Evolutionary conservation across 2,797 vertebrate species (phyloP), one percentile per base, ranked within the genome.

Genomic region (Peromyscus nudipes): DNA sequence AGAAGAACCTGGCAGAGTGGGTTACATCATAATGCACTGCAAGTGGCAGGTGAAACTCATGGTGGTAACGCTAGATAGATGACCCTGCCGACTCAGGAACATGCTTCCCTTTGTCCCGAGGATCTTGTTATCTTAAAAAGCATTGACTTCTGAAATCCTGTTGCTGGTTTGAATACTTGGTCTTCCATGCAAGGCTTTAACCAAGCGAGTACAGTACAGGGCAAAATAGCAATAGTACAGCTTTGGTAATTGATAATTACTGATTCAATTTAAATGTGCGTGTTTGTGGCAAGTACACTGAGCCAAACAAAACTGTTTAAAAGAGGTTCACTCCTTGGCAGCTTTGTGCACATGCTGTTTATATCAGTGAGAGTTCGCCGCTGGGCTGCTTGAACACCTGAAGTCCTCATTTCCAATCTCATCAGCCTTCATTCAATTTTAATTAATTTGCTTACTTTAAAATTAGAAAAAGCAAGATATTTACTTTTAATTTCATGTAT

Each of bases 111-210:
- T 89, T 95, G 34, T 92, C 31, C 64, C 16, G 60, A 84, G 89
- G 19, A 67, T 17, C 13, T 91, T 62, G 31, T 10, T 83, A 8
- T 46, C 14, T 88, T 11, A 83, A 91, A 81, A 49, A n/a, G 55
- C 49, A 40, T 57, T 94, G 84, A 49, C 43, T 80, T 85, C 88
- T 92, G 82, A 86, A 55, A 34, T 79, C 65, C 37, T 79, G n/a
- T 14, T 79, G 73, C 31, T 95, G 46, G 91, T 76, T 94, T 94
- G 31, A 94, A 92, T 89, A 34, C 80, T 57, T 27, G 88, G 34
- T 71, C 55, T 97, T 96, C 62, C n/a, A 71, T 89, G 40, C 3
- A 87, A 73, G n/a, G 21, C 34, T 76, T 67, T 96, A 92, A 94
- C 60, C 55, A 57, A 94, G 8, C 83, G 64, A 96, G 19, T 79